Conservation (phyloP, 2,113 vertebrate genomes). For the Tamias sibiricus region DNA sequence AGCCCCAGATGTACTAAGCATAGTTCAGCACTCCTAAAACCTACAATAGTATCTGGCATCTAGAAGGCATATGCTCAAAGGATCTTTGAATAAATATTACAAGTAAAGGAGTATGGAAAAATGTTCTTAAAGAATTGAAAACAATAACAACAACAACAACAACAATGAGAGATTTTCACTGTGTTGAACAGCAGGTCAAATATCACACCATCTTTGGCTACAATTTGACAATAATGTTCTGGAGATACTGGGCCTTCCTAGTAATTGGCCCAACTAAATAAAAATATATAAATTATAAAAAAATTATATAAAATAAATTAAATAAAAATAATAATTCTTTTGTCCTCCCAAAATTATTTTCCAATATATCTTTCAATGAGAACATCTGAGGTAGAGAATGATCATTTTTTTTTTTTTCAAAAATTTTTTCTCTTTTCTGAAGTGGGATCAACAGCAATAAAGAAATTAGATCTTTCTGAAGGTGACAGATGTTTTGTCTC, state of each 20-base stretch:
- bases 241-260: neutral
- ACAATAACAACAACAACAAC: neutral
- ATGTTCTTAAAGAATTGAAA: neutral
- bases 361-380: conserved; percentile 40
- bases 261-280: neutral
- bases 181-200: conserved; percentile 7
- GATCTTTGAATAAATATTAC: conserved; percentile 36
- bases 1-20: neutral
- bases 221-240: neutral
- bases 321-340: conserved; percentile 28
- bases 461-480: conserved; percentile 24
- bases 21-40: conserved; percentile 4
- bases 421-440: conserved; percentile 60
- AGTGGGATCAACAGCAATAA: neutral
- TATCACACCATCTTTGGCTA: conserved; percentile 31
- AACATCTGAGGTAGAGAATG: neutral
- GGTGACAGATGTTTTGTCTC: neutral
- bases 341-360: conserved; percentile 22
- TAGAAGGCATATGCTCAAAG: conserved; percentile 11
- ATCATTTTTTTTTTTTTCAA: conserved; percentile 10
- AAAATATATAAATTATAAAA: too few relatives aligned
- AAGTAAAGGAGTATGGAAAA: conserved; percentile 21
- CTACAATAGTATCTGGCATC: neutral
- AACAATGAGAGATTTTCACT: neutral
- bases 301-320: too few relatives aligned